These are phyloP conservation scores for Myopa testacea DNA, from an alignment of 2,888 invertebrate genomes.

Conservation along the genomic window DNA sequence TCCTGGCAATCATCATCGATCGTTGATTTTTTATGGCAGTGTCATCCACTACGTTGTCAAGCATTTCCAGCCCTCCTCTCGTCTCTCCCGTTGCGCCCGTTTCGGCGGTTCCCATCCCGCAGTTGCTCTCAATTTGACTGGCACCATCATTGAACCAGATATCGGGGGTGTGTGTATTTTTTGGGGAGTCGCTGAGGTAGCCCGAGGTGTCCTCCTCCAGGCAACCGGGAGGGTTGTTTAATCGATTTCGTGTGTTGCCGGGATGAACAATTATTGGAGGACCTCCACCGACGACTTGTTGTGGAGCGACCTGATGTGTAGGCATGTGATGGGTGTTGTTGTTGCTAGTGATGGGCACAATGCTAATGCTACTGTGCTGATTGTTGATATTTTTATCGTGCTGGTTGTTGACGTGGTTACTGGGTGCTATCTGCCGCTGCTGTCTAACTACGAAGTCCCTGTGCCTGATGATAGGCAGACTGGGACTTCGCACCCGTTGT, in stretches of 20 bases:
- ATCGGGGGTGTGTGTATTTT: conserved; percentile 71
- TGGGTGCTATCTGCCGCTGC: conserved; percentile 48
- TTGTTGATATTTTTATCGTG: conserved; percentile 1
- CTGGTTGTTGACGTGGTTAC: background rate
- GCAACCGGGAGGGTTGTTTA: conserved; percentile 57
- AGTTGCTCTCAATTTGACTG: conserved; percentile 58
- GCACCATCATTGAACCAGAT: conserved; percentile 67
- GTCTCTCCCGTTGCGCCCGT: conserved; percentile 37
- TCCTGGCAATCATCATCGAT: conserved; percentile 52
- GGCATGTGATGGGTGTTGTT: conserved; percentile 44
- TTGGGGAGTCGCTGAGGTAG: conserved; percentile 82
- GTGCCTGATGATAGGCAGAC: conserved; percentile 75
- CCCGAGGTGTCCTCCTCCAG: conserved; percentile 84
- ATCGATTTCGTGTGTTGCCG: conserved; percentile 55
- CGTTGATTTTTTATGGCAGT: conserved; percentile 48
- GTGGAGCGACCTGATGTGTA: conserved; percentile 67
- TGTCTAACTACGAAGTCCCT: conserved; percentile 39
- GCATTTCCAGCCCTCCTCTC: conserved; percentile 41
- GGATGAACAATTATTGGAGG: conserved; percentile 53
- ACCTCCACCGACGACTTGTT: conserved; percentile 58
- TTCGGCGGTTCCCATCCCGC: conserved; percentile 47
- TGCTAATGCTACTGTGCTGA: conserved; percentile 33
- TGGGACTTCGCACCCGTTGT: conserved; percentile 72
- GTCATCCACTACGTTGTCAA: conserved; percentile 37
- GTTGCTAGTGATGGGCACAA: conserved; percentile 37